Percentiles rank a stretch among this genome's conserved stretches.
These are phyloP conservation scores for Notarius lentiginosus DNA, from an alignment of 2,113 vertebrate species.

Conservation along the genomic window DNA sequence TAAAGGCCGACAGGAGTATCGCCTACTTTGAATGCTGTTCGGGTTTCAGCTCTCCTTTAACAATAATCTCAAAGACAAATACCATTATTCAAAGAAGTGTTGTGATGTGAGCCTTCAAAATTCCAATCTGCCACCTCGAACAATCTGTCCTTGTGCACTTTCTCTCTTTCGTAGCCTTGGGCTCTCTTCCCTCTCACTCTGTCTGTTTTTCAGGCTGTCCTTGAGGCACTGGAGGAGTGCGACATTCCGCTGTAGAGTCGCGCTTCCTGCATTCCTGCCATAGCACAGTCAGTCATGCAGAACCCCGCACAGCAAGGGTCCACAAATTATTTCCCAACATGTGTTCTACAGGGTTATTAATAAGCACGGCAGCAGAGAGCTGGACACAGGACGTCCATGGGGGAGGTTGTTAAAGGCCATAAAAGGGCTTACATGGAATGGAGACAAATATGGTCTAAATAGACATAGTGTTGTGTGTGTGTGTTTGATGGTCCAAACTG, in stretches of 20 bases:
- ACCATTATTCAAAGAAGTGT: neutral
- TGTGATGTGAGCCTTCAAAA: neutral
- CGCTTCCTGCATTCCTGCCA: constrained; percentile 43
- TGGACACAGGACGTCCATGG: neutral
- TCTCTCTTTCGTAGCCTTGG: constrained; percentile 7
- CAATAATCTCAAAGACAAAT: constrained; percentile 3
- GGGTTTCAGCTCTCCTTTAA: neutral
- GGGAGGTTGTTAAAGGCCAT: constrained; percentile 28
- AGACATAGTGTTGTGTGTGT: constrained; percentile 5
- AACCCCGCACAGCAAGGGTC: constrained; percentile 38
- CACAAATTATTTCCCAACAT: constrained; percentile 57
- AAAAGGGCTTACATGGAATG: constrained; percentile 27
- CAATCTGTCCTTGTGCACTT: constrained; percentile 31
- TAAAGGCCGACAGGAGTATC: neutral
- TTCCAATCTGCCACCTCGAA: neutral
- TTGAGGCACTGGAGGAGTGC: constrained; percentile 41
- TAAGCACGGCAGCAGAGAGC: constrained; percentile 36
- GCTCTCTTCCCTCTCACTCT: constrained; percentile 5
- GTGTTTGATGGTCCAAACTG: neutral
- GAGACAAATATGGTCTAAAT: constrained; percentile 29
- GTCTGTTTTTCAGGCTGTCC: constrained; percentile 38
- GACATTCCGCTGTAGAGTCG: constrained; percentile 31
- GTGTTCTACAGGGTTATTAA: constrained; percentile 56
- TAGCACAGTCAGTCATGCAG: constrained; percentile 45
- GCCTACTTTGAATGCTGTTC: neutral